These are phyloP conservation scores for Aphidius colemani DNA, from an alignment of 2,888 invertebrate species.

Conservation along the genomic window DNA sequence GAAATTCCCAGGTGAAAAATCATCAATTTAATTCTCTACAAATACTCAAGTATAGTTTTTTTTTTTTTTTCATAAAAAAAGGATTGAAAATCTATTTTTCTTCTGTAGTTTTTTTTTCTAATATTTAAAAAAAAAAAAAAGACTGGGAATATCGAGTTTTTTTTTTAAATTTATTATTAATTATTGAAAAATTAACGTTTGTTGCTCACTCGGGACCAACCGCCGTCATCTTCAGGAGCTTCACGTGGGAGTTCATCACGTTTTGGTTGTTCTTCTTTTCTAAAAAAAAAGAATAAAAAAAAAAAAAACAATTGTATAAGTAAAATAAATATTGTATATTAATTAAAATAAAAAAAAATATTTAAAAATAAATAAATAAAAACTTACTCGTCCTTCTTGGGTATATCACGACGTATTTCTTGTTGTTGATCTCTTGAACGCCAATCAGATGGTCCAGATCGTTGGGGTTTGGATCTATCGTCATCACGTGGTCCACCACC, in stretches of 20 bases:
- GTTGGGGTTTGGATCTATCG: slow-evolving; percentile 22
- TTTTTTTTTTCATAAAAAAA: too few species aligned
- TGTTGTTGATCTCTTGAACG: slow-evolving; percentile 15
- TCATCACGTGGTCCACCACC: slow-evolving; percentile 17
- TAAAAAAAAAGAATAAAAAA: neutral
- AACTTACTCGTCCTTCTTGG: slow-evolving; percentile 26
- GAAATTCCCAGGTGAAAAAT: too few species aligned
- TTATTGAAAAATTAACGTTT: slow-evolving; percentile 45
- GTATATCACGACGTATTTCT: slow-evolving; percentile 23
- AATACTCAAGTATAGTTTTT: too few species aligned
- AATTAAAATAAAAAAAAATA: neutral
- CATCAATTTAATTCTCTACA: too few species aligned
- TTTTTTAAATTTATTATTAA: neutral
- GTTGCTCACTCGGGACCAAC: slow-evolving; percentile 54
- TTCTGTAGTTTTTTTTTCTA: too few species aligned
- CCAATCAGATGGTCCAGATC: slow-evolving; percentile 25
- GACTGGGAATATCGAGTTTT: slow-evolving; percentile 4
- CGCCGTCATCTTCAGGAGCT: slow-evolving; percentile 40
- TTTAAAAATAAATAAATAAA: slow-evolving; percentile 6
- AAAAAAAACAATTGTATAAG: neutral
- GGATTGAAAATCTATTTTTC: too few species aligned
- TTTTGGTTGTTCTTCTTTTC: slow-evolving; percentile 26
- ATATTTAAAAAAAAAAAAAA: neutral
- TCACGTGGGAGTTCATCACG: slow-evolving; percentile 33
- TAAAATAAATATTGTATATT: neutral